These are phyloP conservation scores for Argynnis bischoffii DNA, from an alignment of 2,888 invertebrate genomes.

Conservation along the genomic window DNA sequence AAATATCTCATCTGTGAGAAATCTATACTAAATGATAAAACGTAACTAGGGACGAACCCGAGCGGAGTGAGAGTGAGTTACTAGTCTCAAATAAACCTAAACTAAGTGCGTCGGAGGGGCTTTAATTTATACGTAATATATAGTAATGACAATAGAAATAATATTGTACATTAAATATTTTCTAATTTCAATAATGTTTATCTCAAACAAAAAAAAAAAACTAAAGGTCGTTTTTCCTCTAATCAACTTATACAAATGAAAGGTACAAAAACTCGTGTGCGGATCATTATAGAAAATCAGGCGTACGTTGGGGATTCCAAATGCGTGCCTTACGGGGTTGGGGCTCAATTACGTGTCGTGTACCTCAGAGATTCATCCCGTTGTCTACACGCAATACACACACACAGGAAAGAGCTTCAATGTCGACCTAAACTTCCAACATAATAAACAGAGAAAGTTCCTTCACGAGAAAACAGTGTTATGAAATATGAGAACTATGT, in stretches of 20 bases:
- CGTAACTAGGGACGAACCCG: too few relatives aligned
- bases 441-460: conserved; percentile 29
- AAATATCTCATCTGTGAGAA: too few relatives aligned
- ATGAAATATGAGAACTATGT: conserved; percentile 32
- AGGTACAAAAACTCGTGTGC: conserved; percentile 21
- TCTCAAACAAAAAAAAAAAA: neutral
- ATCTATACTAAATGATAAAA: too few relatives aligned
- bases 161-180: too few relatives aligned
- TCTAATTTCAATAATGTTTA: neutral
- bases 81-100: too few relatives aligned
- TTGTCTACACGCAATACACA: conserved; percentile 14
- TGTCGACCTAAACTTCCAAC: conserved; percentile 27
- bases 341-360: conserved; percentile 60
- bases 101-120: too few relatives aligned
- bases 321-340: conserved; percentile 63
- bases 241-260: conserved; percentile 24
- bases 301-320: conserved; percentile 62
- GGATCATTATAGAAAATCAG: conserved; percentile 68
- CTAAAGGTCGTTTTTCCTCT: neutral
- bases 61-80: too few relatives aligned
- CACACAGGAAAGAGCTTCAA: conserved; percentile 29
- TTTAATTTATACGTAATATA: too few relatives aligned
- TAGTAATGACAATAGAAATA: too few relatives aligned
- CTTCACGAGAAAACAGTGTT: conserved; percentile 26
- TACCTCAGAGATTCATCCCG: conserved; percentile 52